Base-by-base conservation (phyloP, 2,888 invertebrate genomes). In the Orchesellides sinensis region DNA sequence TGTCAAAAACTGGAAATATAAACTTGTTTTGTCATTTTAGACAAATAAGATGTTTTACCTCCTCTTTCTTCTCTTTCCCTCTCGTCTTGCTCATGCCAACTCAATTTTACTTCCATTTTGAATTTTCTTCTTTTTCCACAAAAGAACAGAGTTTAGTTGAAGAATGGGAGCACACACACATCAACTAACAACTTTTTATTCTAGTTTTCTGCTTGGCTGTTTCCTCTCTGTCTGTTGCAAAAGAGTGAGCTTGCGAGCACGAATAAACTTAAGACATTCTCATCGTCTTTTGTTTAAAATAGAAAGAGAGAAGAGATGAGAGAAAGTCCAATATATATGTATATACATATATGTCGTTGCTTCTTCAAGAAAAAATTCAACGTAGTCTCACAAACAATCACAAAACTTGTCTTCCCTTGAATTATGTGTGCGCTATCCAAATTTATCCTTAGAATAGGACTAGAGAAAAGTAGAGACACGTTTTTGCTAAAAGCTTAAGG, bases 1-100 rank as follows among this genome's bases (percentile, higher is more conserved):
- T 56, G 69, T 69, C 40, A 65, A 79, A 78, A 79, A 65, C 21
- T 52, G 52, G 59, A 61, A 52, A 70, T 40, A 79, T 52, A 78
- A 78, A 78, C 70, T 77, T 79, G 79, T 72, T 79, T 70, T 72
- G 72, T 79, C 70, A 78, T 78, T 78, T 54, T 40, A 69, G 68
- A 78, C 77, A 78, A 78, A 78, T 61, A 69, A 68, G 59, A 68
- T 69, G 69, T 69, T 32, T 49, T 61, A 12, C 32, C 70, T 54
- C 45, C 40, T 25, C 27, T 4, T 68, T 21, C 47, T 49, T 10
- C 29, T 61, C 19, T 68, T 17, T 27, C 35, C 27, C 23, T 25
- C 12, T 32, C 25, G 35, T 29, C 21, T 63, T 32, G 21, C 19
- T 21, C 49, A 25, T 66, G 54, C 52, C 56, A 52, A 52, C 74